Evolutionary conservation across 2,113 vertebrate genomes (phyloP).

Genomic region (Myiozetetes cayanensis): DNA sequence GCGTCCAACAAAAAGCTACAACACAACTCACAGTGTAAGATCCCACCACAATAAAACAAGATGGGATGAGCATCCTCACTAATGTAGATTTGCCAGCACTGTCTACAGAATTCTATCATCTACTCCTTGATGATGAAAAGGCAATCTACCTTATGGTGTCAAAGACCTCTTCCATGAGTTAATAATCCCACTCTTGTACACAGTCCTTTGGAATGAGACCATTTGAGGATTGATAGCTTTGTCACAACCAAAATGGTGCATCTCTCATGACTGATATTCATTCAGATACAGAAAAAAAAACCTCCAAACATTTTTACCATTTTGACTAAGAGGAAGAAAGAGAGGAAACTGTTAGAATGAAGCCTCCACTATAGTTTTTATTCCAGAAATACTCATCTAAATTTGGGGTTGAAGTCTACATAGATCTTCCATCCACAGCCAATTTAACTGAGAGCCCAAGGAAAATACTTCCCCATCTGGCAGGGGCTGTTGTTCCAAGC

Average conservation of each 20-base stretch:
- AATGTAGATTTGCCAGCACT: not conserved
- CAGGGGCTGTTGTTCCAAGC: not conserved
- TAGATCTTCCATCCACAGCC: not conserved
- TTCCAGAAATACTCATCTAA: not conserved
- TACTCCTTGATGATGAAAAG: not conserved
- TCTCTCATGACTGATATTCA: not conserved
- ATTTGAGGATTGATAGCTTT: not conserved
- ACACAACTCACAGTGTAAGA: not conserved
- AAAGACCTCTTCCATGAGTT: not conserved
- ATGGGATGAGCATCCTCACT: not conserved
- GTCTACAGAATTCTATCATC: not conserved
- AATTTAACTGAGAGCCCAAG: conserved; percentile 28
- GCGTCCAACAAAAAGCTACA: not conserved
- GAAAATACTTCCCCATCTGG: conserved; percentile 24
- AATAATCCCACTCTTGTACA: not conserved
- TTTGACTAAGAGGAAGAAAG: not conserved
- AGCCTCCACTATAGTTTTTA: not conserved
- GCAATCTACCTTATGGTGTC: not conserved
- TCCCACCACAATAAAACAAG: not conserved
- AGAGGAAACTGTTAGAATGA: not conserved
- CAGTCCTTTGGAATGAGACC: not conserved
- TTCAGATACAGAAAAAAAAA: not conserved
- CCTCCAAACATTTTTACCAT: not conserved
- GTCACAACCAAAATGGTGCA: not conserved
- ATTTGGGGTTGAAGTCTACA: not conserved